phyloP scores from a whole-genome alignment of 2,113 vertebrate genomes.

The Diadophis punctatus region DNA sequence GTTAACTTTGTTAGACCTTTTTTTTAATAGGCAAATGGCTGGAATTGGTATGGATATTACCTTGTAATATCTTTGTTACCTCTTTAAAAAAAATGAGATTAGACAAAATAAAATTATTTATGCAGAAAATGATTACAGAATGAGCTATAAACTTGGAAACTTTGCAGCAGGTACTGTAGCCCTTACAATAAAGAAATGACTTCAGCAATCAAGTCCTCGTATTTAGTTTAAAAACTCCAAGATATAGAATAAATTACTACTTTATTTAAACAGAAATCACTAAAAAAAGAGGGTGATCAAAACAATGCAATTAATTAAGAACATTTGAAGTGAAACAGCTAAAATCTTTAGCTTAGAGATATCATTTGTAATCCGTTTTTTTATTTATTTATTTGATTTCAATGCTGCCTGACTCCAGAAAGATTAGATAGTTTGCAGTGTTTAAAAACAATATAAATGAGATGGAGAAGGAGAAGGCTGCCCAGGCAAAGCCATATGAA shows the following conservation, averaged over 20 bases:
- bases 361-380: neutral
- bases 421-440: neutral
- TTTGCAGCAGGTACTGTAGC: neutral
- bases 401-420: neutral
- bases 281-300: neutral
- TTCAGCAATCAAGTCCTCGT: neutral
- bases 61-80: neutral
- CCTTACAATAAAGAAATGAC: neutral
- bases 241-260: neutral
- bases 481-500: neutral
- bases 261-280: neutral
- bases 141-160: neutral
- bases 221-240: neutral
- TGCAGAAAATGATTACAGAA: neutral
- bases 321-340: neutral
- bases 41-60: neutral
- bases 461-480: neutral
- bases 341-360: neutral
- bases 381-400: neutral
- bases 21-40: neutral
- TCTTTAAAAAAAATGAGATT: neutral
- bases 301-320: neutral
- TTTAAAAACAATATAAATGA: neutral
- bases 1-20: constrained; percentile 2
- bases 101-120: neutral